These are phyloP conservation scores for Patella caerulea DNA, from an alignment of 2,888 invertebrate species.

Conservation along the genomic window DNA sequence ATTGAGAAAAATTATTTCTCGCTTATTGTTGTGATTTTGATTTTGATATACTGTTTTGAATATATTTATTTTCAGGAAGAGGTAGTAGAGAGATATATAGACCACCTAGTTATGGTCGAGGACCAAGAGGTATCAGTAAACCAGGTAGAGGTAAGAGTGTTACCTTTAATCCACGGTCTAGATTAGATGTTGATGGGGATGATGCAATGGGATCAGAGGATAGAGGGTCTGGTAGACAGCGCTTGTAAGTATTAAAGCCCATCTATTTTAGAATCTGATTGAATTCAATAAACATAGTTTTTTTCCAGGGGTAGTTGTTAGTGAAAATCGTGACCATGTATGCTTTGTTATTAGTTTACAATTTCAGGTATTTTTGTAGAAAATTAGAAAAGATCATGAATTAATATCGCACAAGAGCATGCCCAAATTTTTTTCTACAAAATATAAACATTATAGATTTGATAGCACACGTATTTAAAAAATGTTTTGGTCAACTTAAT, in stretches of 20 bases:
- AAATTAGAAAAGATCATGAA: no score
- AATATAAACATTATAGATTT: no score
- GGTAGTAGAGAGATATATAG: slow-evolving; percentile 19
- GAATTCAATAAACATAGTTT: no score
- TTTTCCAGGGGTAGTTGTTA: no score
- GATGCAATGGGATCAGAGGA: slow-evolving; percentile 35
- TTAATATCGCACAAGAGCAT: no score
- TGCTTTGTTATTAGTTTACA: no score
- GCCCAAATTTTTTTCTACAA: no score
- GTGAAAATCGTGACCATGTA: no score
- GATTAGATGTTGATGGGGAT: slow-evolving; percentile 39
- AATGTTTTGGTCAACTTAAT: no score
- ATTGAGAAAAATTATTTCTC: neutral
- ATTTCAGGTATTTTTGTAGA: no score
- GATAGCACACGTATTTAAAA: no score
- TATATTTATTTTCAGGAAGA: neutral
- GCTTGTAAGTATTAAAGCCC: slow-evolving; percentile 25
- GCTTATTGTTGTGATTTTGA: neutral
- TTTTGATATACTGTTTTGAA: neutral
- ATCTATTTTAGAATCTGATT: slow-evolving; percentile 8
- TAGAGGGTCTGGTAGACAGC: slow-evolving; percentile 23
- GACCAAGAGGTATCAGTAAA: slow-evolving; percentile 15
- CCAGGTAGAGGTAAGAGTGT: neutral
- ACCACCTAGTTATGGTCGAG: slow-evolving; percentile 20
- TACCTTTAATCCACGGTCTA: slow-evolving; percentile 16